Conservation (phyloP, 2,888 invertebrate genomes). For the Phytoseiulus persimilis region DNA sequence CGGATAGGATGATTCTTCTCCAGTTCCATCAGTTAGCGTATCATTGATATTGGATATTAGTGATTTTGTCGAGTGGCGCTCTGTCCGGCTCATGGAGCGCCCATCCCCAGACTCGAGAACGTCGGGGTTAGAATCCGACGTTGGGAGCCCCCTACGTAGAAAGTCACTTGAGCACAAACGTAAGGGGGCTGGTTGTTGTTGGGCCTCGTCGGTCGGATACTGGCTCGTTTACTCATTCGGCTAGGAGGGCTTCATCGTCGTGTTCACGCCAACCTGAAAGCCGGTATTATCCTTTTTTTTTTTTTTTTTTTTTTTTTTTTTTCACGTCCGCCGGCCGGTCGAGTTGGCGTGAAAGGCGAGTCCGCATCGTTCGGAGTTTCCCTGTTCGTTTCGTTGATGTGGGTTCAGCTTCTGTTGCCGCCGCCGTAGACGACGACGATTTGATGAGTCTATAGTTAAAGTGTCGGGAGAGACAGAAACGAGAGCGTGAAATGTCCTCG, state of each 20-base stretch:
- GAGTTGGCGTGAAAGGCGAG: neutral
- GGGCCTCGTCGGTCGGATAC: neutral
- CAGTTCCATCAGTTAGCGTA: too few species aligned
- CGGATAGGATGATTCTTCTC: too few species aligned
- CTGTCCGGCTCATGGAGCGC: too few species aligned
- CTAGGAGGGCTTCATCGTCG: neutral
- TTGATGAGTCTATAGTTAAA: constrained; percentile 5
- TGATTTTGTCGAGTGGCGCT: too few species aligned
- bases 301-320: neutral
- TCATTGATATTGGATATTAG: too few species aligned
- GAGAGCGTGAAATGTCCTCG: neutral
- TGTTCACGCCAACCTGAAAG: neutral
- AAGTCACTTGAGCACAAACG: neutral
- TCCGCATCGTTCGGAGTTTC: neutral
- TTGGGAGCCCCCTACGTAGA: neutral
- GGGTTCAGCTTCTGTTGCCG: neutral
- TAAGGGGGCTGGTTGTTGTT: neutral
- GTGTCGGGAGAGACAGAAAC: neutral
- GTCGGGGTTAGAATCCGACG: neutral
- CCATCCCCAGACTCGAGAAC: too few species aligned
- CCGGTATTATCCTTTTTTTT: neutral
- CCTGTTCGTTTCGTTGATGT: neutral
- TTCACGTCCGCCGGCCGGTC: neutral
- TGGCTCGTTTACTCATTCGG: neutral
- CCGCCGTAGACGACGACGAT: neutral